Evolutionary conservation across 2,888 invertebrate species (phyloP), one percentile per base, ranked within the genome.

Genomic region (Tribolium freemani): DNA sequence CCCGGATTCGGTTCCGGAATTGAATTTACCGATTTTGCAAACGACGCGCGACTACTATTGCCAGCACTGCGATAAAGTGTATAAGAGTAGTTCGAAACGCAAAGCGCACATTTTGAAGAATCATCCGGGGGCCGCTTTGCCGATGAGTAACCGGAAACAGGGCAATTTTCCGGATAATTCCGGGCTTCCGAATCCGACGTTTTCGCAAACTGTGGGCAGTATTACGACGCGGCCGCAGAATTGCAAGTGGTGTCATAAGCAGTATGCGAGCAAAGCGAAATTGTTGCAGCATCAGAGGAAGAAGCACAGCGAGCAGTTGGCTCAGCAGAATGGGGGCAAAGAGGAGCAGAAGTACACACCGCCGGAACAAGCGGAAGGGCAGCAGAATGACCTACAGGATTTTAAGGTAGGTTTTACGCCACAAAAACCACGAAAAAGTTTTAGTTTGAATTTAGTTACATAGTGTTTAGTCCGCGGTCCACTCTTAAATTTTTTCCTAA

Each of bases 71-170:
- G 93, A 94, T 72, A 94, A 94, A 87, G 89, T 87, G 3, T 96
- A 96, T 86, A 94, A 94, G 84, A 93, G 94, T 74, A 94, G 94
- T 81, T 93, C 94, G 63, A 96, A 96, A 83, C 89, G 96, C 20
- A 94, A 96, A 85, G 90, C 90, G 0, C 96, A 96, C 84, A 94
- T 95, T 75, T 85, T 92, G 76, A 93, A 93, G 83, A 93, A 94
- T 84, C 96, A 96, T 87, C 96, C 96, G 0, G 96, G 95, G 68
- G 89, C 91, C 51, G 90, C 90, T 72, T 85, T 92, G 50, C 92
- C 92, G 0, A 86, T 87, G 79, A 89, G 88, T 79, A 88, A 88
- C 64, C 78, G 86, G 69, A 81, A 83, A 51, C 80, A 80, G 20
- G 82, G 81, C 11, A 73, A 76, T 4, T 76, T 78, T 48, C 79